A percentile compares a stretch with the other conserved stretches of the same genome.
Conservation (phyloP, 1,140 invertebrate genomes). For the Solenopsis fugax region DNA sequence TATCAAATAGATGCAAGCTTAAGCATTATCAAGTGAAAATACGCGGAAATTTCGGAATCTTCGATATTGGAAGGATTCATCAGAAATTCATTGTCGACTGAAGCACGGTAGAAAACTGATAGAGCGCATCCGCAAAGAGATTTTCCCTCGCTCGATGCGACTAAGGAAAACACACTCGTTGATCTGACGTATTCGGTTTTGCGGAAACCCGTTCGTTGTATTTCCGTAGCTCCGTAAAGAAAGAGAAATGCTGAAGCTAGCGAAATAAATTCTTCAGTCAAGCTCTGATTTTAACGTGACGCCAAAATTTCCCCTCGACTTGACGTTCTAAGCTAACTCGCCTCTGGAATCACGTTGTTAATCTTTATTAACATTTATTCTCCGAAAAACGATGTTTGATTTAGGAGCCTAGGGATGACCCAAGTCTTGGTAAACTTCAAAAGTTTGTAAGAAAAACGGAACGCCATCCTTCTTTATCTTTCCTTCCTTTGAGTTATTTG, state of each 20-base stretch:
- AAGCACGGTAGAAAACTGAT: constrained; percentile 16
- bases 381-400: background rate
- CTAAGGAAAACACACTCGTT: constrained; percentile 36
- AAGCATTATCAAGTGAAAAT: constrained; percentile 24
- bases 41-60: background rate
- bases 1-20: background rate
- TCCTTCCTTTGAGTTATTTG: constrained; percentile 2
- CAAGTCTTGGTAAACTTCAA: background rate
- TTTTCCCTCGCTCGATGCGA: background rate
- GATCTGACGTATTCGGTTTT: constrained; percentile 5
- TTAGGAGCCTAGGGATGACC: background rate
- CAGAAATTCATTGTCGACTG: constrained; percentile 34
- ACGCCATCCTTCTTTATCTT: background rate
- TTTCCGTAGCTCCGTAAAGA: background rate
- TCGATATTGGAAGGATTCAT: constrained; percentile 34
- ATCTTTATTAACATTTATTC: constrained; percentile 30
- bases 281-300: constrained; percentile 44
- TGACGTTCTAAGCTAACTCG: constrained; percentile 13
- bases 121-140: background rate
- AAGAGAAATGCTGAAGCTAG: constrained; percentile 15
- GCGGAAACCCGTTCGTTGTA: constrained; percentile 6
- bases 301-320: constrained; percentile 33
- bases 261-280: constrained; percentile 52
- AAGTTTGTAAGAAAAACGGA: background rate
- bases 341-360: background rate